Evolutionary conservation across 1,140 invertebrate species (phyloP).

Genomic region (Delia radicum): DNA sequence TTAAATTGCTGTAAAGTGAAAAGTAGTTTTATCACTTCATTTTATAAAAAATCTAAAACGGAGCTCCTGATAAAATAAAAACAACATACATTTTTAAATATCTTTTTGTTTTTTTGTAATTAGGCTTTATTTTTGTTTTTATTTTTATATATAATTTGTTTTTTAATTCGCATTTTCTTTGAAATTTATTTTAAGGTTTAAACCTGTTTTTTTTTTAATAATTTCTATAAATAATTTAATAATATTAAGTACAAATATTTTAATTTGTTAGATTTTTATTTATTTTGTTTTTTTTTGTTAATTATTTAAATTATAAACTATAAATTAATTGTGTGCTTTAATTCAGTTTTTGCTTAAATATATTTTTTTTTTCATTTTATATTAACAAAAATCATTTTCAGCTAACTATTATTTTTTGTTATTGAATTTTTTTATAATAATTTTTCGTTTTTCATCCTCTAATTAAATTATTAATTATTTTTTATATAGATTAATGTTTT

Average conservation of each 20-base stretch:
- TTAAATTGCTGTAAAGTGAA: too few species aligned
- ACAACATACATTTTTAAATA: neutral
- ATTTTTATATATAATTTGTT: neutral
- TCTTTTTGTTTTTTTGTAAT: slow-evolving; percentile 16
- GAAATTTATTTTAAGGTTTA: neutral
- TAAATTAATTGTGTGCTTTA: neutral
- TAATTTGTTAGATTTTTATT: slow-evolving; percentile 3
- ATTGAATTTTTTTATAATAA: neutral
- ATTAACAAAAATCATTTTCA: slow-evolving; percentile 5
- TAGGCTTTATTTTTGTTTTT: slow-evolving; percentile 20
- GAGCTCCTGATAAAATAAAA: too few species aligned
- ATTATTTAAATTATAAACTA: neutral
- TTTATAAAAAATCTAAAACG: too few species aligned
- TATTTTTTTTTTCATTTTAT: neutral
- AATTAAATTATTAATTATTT: neutral
- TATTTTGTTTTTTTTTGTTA: neutral
- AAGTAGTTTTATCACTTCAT: too few species aligned
- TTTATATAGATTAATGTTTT: neutral
- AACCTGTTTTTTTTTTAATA: slow-evolving; percentile 18
- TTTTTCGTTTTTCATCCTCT: neutral
- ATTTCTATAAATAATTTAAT: slow-evolving; percentile 24
- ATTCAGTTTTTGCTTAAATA: slow-evolving; percentile 5
- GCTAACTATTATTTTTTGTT: neutral
- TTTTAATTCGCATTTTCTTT: neutral
- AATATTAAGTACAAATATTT: slow-evolving; percentile 23